Percentiles rank a stretch among this genome's conserved stretches.
phyloP scores from a whole-genome alignment of 2,113 vertebrate genomes.

The Lutjanus erythropterus region DNA sequence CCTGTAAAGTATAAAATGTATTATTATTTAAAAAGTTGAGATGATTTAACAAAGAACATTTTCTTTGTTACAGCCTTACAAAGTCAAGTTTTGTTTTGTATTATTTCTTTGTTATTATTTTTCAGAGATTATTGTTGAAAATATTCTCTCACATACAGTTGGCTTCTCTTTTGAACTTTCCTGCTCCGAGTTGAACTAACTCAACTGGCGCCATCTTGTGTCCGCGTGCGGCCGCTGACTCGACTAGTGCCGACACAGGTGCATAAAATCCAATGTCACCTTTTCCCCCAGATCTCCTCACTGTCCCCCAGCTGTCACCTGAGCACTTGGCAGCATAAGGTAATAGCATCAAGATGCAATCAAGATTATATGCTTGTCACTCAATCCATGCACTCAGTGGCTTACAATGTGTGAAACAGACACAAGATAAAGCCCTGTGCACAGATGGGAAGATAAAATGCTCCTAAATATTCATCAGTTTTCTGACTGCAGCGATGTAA shows the following conservation, averaged over 20 bases:
- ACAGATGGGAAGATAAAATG: conserved; percentile 74
- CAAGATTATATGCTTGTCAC: conserved; percentile 78
- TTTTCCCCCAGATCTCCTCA: conserved; percentile 59
- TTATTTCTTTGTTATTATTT: conserved; percentile 25
- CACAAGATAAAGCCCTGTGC: conserved; percentile 69
- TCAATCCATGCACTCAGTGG: conserved; percentile 61
- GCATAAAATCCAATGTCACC: conserved; percentile 77
- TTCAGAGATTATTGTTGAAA: conserved; percentile 23
- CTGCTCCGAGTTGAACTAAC: conserved; percentile 43
- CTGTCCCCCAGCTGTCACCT: conserved; percentile 78
- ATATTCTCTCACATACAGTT: neutral
- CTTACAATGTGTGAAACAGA: conserved; percentile 70
- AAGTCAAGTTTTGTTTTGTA: conserved; percentile 38
- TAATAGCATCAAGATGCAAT: conserved; percentile 79
- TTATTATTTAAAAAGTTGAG: conserved; percentile 23
- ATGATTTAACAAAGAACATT: conserved; percentile 30
- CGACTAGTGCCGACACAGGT: conserved; percentile 69
- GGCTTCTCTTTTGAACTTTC: conserved; percentile 8
- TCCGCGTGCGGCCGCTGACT: neutral
- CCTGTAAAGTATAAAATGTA: too few relatives aligned
- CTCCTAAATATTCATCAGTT: conserved; percentile 73
- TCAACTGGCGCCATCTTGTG: conserved; percentile 78
- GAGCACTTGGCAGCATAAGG: conserved; percentile 73
- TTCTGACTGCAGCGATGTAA: conserved; percentile 45
- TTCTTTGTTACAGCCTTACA: conserved; percentile 8